Evolutionary conservation across 1,140 invertebrate species (phyloP).

Genomic region (Drosophila sproati): DNA sequence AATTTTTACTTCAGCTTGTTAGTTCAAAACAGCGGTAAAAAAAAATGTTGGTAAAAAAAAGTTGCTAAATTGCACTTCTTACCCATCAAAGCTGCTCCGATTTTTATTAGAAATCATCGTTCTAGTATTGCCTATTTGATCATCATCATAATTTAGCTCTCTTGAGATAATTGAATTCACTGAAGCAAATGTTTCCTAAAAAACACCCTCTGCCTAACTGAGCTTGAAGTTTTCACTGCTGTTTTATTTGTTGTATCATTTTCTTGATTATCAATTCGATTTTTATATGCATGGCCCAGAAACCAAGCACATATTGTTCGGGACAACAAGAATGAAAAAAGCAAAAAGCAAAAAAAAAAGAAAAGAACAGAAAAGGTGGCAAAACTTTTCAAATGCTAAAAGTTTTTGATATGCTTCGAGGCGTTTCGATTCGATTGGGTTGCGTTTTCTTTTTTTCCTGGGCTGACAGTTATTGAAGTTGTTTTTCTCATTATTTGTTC

Average conservation of each 20-base stretch:
- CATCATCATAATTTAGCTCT: no score
- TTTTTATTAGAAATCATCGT: no score
- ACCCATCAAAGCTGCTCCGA: no score
- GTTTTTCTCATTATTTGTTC: not conserved
- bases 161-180: no score
- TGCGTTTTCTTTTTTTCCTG: conserved; percentile 39
- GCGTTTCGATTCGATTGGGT: conserved; percentile 56
- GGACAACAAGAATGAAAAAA: conserved; percentile 15
- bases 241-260: conserved; percentile 35
- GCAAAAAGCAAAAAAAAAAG: conserved; percentile 34
- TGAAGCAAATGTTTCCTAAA: not conserved
- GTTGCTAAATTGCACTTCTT: no score
- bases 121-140: no score
- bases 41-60: no score
- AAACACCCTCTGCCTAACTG: not conserved
- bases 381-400: conserved; percentile 61
- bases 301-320: conserved; percentile 52
- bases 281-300: conserved; percentile 17
- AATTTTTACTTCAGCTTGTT: no score
- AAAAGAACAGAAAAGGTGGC: conserved; percentile 11
- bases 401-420: conserved; percentile 65
- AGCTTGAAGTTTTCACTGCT: not conserved
- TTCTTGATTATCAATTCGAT: conserved; percentile 56
- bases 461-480: conserved; percentile 45
- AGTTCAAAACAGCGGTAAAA: no score